Conservation (phyloP, 2,113 vertebrate genomes). For the Indicator maculatus region DNA sequence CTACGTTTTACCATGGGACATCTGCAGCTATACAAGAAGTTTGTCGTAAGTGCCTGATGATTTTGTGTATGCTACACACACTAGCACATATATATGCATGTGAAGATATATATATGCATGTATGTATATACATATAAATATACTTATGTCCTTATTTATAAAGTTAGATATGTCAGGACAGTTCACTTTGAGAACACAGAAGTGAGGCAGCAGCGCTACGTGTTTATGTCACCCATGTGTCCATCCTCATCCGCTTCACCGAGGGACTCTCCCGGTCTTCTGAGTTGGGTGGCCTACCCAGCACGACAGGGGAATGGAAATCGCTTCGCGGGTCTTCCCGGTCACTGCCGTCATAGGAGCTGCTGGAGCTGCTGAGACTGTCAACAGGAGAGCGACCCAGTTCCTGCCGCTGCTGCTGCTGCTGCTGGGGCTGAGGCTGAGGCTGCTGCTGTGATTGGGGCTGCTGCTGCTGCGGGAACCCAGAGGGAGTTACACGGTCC, state of each 20-base stretch:
- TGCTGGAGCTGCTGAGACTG: slow-evolving; percentile 98
- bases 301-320: slow-evolving; percentile 90
- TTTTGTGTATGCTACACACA: slow-evolving; percentile 76
- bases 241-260: slow-evolving; percentile 97
- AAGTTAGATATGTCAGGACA: slow-evolving; percentile 85
- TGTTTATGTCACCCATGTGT: slow-evolving; percentile 96
- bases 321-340: slow-evolving; percentile 91
- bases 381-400: slow-evolving; percentile 95
- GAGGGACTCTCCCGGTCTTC: slow-evolving; percentile 92
- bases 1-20: slow-evolving; percentile 76
- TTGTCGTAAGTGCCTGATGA: slow-evolving; percentile 91
- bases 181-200: slow-evolving; percentile 71
- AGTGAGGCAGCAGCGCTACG: neutral
- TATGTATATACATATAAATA: slow-evolving; percentile 86
- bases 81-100: slow-evolving; percentile 79
- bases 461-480: slow-evolving; percentile 81
- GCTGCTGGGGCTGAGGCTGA: slow-evolving; percentile 77
- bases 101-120: slow-evolving; percentile 77
- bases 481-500: slow-evolving; percentile 90
- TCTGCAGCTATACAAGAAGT: slow-evolving; percentile 78
- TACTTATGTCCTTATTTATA: slow-evolving; percentile 81
- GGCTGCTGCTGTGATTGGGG: slow-evolving; percentile 68
- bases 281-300: slow-evolving; percentile 84
- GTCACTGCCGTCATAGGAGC: slow-evolving; percentile 96
- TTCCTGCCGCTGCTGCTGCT: slow-evolving; percentile 86